Base-by-base conservation (phyloP, 2,797 vertebrate species). In the Pempheris klunzingeri region DNA sequence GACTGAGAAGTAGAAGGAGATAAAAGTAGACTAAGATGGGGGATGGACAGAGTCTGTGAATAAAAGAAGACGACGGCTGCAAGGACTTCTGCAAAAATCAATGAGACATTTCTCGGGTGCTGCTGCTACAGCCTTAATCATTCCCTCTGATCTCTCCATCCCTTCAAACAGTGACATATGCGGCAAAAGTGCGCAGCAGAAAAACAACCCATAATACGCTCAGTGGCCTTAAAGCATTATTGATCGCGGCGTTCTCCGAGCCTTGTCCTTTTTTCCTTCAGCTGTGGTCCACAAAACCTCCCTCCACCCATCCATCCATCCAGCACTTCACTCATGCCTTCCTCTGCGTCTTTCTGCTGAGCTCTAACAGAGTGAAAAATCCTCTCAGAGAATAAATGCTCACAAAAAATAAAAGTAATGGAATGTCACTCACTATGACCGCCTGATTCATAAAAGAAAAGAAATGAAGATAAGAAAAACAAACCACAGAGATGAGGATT, bases 181-280 rank as follows among this genome's bases (percentile, higher is more conserved):
- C 57, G 10, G 68, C 78, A 77, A 75, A 66, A 49, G 76, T 57
- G 64, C 7, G 24, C 66, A 34, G 80, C 55, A 73, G 80, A 81
- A 86, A 85, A 86, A 77, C 74, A 84, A 79, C 80, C 73, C 57
- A 66, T 81, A 80, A 84, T 81, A 43, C 46, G 71, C 61, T 84
- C 74, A 71, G 41, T 81, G 78, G 77, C 80, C 80, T 70, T 72
- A 87, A 81, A 70, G 53, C 53, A 60, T 65, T 79, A 90, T 86
- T 63, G 87, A 90, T 88, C 68, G 43, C 44, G 38, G 52, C 71
- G 32, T 76, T 76, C 54, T 74, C 39, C 11, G 1, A 52, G 52
- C 12, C 17, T 54, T 68, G 65, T 61, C 30, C 50, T 32, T 46
- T 39, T 69, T 34, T 30, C 18, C 26, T 54, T 54, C 70, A 22